Percentiles rank a stretch among this genome's conserved stretches.
Evolutionary conservation across 1,140 invertebrate genomes (phyloP).

Genomic region (Zaprionus gabonicus): DNA sequence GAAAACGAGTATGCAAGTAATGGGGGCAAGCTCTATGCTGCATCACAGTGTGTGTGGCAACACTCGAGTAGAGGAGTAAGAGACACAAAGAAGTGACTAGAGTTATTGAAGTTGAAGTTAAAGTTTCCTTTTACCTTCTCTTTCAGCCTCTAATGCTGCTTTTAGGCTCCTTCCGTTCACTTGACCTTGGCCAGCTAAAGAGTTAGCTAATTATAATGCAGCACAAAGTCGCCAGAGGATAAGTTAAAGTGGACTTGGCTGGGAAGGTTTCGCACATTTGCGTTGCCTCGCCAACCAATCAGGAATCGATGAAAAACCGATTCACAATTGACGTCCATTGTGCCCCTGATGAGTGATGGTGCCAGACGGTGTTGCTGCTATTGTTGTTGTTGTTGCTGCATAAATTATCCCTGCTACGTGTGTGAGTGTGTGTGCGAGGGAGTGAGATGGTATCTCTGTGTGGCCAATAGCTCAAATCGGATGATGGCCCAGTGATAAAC

Average conservation of each 20-base stretch:
- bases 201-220: neutral
- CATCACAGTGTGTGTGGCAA: neutral
- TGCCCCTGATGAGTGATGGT: conserved; percentile 38
- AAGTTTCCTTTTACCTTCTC: too few species aligned
- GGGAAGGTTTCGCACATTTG: conserved; percentile 1
- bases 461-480: conserved; percentile 55
- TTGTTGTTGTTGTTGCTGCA: conserved; percentile 28
- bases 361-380: neutral
- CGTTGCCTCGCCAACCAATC: conserved; percentile 1
- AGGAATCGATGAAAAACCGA: conserved; percentile 30
- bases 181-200: too few species aligned
- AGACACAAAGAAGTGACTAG: too few species aligned
- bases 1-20: neutral
- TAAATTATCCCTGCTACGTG: conserved; percentile 38
- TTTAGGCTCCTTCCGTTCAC: too few species aligned
- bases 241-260: neutral
- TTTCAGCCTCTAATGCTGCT: too few species aligned
- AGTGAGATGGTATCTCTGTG: conserved; percentile 31
- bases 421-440: neutral
- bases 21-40: neutral
- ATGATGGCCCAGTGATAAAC: conserved; percentile 56
- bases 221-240: neutral
- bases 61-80: neutral
- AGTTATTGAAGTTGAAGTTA: too few species aligned
- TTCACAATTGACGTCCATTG: conserved; percentile 36